phyloP scores from a whole-genome alignment of 2,888 invertebrate genomes.

The Hirudinaria manillensis region DNA sequence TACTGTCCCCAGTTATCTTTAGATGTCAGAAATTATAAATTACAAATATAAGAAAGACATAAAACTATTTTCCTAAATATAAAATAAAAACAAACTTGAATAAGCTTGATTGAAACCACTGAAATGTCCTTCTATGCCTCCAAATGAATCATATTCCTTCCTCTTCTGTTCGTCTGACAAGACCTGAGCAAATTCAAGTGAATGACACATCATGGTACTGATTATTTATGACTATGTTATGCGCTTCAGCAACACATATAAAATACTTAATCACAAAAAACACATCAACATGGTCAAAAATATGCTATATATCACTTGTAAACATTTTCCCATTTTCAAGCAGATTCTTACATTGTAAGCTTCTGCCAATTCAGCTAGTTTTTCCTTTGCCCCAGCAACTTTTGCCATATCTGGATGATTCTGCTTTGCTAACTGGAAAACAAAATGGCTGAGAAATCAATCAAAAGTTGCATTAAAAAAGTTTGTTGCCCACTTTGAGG shows the following conservation, averaged over 20 bases:
- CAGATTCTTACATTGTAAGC: conserved; percentile 80
- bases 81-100: neutral
- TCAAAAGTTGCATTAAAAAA: conserved; percentile 9
- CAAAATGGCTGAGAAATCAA: neutral
- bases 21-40: neutral
- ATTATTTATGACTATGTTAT: no score
- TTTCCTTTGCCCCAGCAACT: conserved; percentile 75
- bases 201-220: no score
- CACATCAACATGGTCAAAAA: no score
- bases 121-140: conserved; percentile 57
- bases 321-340: neutral
- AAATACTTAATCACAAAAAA: no score
- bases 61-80: neutral
- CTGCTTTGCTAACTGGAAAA: conserved; percentile 74
- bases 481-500: conserved; percentile 22
- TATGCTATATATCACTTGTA: neutral
- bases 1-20: neutral
- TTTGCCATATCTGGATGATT: conserved; percentile 98
- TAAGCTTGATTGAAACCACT: conserved; percentile 18
- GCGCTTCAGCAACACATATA: no score
- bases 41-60: neutral
- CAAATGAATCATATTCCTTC: conserved; percentile 87
- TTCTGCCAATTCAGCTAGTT: conserved; percentile 97
- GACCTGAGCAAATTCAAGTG: conserved; percentile 52
- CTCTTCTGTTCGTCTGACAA: conserved; percentile 83